Evolutionary conservation across 2,888 invertebrate species (phyloP), one percentile per base, ranked within the genome.

Genomic region (Ectemnius cavifrons): DNA sequence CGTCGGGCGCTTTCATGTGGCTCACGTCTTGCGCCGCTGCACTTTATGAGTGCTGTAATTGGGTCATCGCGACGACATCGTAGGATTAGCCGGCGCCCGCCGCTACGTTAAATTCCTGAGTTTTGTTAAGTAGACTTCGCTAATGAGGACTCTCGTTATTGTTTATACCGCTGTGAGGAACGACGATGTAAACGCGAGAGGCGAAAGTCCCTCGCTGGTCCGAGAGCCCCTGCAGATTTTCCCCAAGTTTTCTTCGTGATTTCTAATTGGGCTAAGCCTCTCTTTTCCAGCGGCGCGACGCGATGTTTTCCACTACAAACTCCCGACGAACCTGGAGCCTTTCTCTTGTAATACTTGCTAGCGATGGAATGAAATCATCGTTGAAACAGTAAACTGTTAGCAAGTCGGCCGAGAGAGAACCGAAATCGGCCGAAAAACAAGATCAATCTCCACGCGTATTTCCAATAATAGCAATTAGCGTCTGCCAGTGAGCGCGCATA

Each of bases 11-110:
- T 81, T 81, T 81, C 81, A 75, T 73, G 79, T 79, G 79, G 81
- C 79, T 79, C 81, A 75, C 77, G 79, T 79, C 68, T 68, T 73
- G 61, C 66, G 49, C 71, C 65, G 81, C 81, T 81, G 79, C 79
- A 70, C 81, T 77, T 81, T 81, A 81, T 79, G 77, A 79, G 79
- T 75, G 64, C 73, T 47, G 77, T 81, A 81, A 81, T 81, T 81
- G 66, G 81, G 81, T 81, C 81, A 81, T 81, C 60, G 75, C 62
- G 71, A 66, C 70, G 69, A 61, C 67, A 71, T 64, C 64, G 37
- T 45, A 14, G 61, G 71, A 75, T 79, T 67, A 77, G 66, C 60
- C 63, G 60, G 37, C 28, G 52, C 62, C 60, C 63, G 63, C 47
- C 28, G 52, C 62, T 57, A 66, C 63, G 67, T 81, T 75, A 72